These are phyloP conservation scores for Mus caroli DNA, from an alignment of 2,797 vertebrate genomes.

Conservation along the genomic window DNA sequence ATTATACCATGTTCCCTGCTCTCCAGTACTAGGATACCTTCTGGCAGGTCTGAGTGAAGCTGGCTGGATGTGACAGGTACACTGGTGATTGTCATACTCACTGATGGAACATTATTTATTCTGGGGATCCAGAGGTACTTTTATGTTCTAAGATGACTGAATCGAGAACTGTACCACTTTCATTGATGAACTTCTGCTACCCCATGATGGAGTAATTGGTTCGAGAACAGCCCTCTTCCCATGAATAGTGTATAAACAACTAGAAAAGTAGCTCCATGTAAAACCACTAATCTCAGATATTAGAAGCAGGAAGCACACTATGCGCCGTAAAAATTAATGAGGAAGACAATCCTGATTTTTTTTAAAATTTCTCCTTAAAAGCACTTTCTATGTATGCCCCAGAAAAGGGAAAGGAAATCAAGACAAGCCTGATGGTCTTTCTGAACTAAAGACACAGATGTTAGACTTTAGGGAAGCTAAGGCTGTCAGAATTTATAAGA, in stretches of 20 bases:
- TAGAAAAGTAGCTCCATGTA: not conserved
- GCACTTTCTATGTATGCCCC: not conserved
- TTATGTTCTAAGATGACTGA: slow-evolving; percentile 18
- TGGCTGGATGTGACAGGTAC: not conserved
- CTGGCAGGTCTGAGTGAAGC: not conserved
- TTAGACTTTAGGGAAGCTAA: not conserved
- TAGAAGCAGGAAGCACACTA: not conserved
- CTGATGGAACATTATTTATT: not conserved
- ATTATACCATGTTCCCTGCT: no score
- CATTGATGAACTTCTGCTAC: not conserved
- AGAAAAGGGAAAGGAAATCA: not conserved
- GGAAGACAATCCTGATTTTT: not conserved
- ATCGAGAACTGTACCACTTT: not conserved
- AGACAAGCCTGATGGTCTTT: not conserved
- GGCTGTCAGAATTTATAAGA: not conserved
- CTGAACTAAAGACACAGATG: slow-evolving; percentile 7
- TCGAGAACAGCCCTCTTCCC: not conserved
- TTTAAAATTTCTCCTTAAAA: slow-evolving; percentile 5
- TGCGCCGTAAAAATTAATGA: not conserved
- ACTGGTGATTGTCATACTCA: not conserved
- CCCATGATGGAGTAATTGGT: not conserved
- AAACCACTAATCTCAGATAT: not conserved
- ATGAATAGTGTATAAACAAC: slow-evolving; percentile 23
- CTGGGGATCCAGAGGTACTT: not conserved
- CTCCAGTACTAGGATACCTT: not conserved